Base-by-base conservation (phyloP, 2,797 vertebrate genomes). In the Melanitta fusca region DNA sequence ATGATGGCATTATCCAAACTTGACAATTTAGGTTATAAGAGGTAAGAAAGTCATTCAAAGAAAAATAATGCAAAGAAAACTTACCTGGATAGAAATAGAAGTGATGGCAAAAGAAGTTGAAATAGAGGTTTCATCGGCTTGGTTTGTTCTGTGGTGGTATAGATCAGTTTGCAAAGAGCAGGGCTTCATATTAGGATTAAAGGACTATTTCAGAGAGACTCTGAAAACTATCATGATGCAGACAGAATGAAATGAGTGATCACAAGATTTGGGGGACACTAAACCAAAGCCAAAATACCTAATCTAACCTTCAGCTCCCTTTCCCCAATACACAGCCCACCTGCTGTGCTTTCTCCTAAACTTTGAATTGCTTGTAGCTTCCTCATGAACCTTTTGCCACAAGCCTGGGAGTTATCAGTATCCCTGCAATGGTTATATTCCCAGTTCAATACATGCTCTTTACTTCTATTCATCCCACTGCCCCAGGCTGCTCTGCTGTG, bases 111-210 rank as follows among this genome's bases (percentile, higher is more conserved):
- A 70, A 32, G 28, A 39, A 32, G 7, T 11, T 27, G 27, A 78
- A 91, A 81, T 20, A 20, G 2, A 22, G 18, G 16, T 73, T 86
- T 84, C 9, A 71, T 51, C 21, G 2, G 25, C 30, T 68, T 27
- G 2, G 1, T 82, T 69, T 70, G 13, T 15, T 72, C 34, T 58
- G 15, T 36, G 12, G 10, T 62, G 19, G 4, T 56, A 11, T 3
- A 65, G 22, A 41, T 9, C 10, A 27, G 19, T 69, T 79, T 72
- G 51, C 30, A 65, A 81, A 81, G 20, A 49, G 5, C n/a, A 54
- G 25, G 18, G 12, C 27, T 83, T 73, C 3, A 0, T 70, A 8
- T 2, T 54, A 19, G 21, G n/a, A 27, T n/a, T 1, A 2, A 78
- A 17, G n/a, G 43, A 68, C 16, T 9, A 43, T 80, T 80, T 58